Evolutionary conservation across 1,140 invertebrate genomes (phyloP).

Genomic region (Pachyrhynchus sulphureomaculatus): DNA sequence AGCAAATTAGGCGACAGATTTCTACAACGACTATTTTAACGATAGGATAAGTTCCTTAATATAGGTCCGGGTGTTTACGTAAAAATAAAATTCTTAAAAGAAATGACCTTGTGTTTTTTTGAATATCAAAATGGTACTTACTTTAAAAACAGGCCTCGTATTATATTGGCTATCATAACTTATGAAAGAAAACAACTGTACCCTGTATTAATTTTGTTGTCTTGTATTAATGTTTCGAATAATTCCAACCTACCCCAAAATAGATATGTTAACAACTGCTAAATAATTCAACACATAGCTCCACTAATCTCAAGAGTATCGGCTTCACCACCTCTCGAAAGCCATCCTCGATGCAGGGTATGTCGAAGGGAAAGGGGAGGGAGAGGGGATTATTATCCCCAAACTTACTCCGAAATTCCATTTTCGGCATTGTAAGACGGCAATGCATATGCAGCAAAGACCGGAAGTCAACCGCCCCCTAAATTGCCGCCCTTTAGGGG

Average conservation of each 20-base stretch:
- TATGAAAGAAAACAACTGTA: too few relatives aligned
- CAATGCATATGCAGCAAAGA: conserved; percentile 34
- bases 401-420: conserved; percentile 26
- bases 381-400: conserved; percentile 1
- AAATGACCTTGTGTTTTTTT: too few relatives aligned
- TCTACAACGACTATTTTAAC: too few relatives aligned
- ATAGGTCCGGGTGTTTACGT: too few relatives aligned
- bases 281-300: background rate
- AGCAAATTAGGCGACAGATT: too few relatives aligned
- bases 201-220: too few relatives aligned
- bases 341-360: background rate
- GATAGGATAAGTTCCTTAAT: too few relatives aligned
- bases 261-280: background rate
- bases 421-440: conserved; percentile 29
- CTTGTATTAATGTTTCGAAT: too few relatives aligned
- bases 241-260: background rate
- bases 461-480: conserved; percentile 9
- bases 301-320: conserved; percentile 3
- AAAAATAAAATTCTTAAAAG: too few relatives aligned
- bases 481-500: background rate
- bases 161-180: too few relatives aligned
- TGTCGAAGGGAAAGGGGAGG: background rate
- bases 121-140: too few relatives aligned
- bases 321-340: background rate
- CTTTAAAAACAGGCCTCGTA: too few relatives aligned